These are phyloP conservation scores for Hydrochoerus hydrochaeris DNA, from an alignment of 2,113 vertebrate species.

Conservation along the genomic window DNA sequence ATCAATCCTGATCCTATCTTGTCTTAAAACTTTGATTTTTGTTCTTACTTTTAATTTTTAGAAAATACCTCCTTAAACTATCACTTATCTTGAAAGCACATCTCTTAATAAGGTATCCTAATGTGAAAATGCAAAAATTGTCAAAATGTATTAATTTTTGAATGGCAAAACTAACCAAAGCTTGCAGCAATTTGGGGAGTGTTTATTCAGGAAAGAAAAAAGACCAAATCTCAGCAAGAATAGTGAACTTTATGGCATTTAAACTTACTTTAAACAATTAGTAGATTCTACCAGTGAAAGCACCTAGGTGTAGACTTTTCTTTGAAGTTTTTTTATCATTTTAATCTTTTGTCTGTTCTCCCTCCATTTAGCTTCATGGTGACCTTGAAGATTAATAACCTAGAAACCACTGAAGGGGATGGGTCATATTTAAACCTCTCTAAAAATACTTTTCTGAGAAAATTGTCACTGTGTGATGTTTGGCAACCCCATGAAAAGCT, in stretches of 20 bases:
- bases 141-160: conserved; percentile 5
- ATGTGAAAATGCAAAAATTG: background rate
- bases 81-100: background rate
- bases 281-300: too few relatives aligned
- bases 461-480: background rate
- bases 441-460: background rate
- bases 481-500: background rate
- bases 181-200: background rate
- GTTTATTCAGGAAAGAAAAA: background rate
- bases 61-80: background rate
- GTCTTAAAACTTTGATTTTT: conserved; percentile 22
- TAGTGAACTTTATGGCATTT: background rate
- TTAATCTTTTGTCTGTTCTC: background rate
- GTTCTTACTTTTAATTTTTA: conserved; percentile 24
- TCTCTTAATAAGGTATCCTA: background rate
- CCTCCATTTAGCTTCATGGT: background rate
- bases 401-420: background rate
- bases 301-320: too few relatives aligned
- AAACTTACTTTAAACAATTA: background rate
- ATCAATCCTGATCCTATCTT: background rate
- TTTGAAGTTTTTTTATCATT: too few relatives aligned
- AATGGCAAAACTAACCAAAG: background rate
- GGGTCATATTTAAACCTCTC: background rate
- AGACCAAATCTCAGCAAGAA: background rate
- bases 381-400: background rate